phyloP scores from a whole-genome alignment of 1,140 invertebrate genomes.

The Drosophila tsacasi region DNA sequence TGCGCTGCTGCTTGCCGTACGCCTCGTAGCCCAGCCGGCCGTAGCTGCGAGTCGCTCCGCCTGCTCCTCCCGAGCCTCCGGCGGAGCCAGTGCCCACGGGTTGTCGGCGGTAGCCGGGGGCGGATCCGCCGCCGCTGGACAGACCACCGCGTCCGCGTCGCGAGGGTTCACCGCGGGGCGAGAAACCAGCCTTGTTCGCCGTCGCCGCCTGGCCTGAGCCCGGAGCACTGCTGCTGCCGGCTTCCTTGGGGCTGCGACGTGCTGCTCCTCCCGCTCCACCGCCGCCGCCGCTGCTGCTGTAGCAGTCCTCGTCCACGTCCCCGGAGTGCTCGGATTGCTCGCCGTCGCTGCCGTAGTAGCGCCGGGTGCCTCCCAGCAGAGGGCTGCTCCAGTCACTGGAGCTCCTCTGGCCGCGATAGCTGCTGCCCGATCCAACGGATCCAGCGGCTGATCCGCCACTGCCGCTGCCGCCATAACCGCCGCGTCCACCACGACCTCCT shows the following conservation, averaged over 20 bases:
- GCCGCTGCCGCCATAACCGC: conserved; percentile 58
- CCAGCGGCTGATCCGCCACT: conserved; percentile 62
- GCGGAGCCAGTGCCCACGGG: conserved; percentile 17
- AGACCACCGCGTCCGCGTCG: conserved; percentile 90
- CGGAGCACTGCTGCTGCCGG: conserved; percentile 16
- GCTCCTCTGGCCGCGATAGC: conserved; percentile 63
- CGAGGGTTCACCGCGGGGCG: conserved; percentile 93
- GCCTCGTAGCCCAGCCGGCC: conserved; percentile 88
- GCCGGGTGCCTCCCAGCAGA: too few species aligned
- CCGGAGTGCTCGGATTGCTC: conserved; percentile 80
- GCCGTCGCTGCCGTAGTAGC: conserved; percentile 67
- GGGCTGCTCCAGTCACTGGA: conserved; percentile 74
- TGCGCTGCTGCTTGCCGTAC: conserved; percentile 80
- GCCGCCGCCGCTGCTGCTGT: conserved; percentile 55
- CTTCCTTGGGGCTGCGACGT: conserved; percentile 66
- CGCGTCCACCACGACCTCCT: conserved; percentile 46
- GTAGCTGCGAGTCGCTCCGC: conserved; percentile 39
- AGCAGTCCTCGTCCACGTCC: conserved; percentile 77
- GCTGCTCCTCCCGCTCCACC: conserved; percentile 25
- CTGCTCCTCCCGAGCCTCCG: conserved; percentile 22
- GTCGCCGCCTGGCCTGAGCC: conserved; percentile 8
- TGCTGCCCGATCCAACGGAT: conserved; percentile 76
- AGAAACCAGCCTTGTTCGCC: conserved; percentile 86
- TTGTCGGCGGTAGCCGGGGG: conserved; percentile 22
- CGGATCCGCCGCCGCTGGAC: conserved; percentile 32